Conservation (phyloP, 2,888 invertebrate species). For the Onchidella celtica region DNA sequence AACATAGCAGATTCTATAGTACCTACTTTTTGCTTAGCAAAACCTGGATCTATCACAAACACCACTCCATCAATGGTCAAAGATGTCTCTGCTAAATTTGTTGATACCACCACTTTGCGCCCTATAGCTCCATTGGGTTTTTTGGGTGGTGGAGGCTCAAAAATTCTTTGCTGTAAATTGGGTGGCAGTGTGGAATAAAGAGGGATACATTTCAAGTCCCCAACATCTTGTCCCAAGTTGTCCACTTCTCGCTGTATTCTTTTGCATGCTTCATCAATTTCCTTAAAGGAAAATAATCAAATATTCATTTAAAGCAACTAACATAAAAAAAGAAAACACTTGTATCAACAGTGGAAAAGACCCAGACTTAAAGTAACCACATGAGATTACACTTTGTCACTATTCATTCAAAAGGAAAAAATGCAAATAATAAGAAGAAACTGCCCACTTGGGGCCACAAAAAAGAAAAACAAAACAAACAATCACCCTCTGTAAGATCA, state of each 20-base stretch:
- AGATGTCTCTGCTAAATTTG: constrained; percentile 99
- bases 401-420: too few relatives aligned
- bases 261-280: constrained; percentile 99
- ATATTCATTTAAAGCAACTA: too few relatives aligned
- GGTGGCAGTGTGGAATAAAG: constrained; percentile 99
- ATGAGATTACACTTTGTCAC: too few relatives aligned
- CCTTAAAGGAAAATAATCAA: constrained; percentile 83
- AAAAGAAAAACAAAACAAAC: too few relatives aligned
- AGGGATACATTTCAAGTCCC: constrained; percentile 98
- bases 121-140: constrained; percentile 94
- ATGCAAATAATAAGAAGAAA: too few relatives aligned
- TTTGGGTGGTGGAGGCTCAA: constrained; percentile 96
- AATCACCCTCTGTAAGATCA: too few relatives aligned
- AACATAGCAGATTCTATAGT: too few relatives aligned
- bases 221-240: constrained; percentile 96
- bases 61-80: constrained; percentile 99
- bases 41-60: constrained; percentile 99
- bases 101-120: constrained; percentile 96
- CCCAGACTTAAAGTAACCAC: too few relatives aligned
- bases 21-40: constrained; percentile 97
- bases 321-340: too few relatives aligned
- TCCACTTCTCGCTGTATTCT: constrained; percentile 97
- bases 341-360: too few relatives aligned
- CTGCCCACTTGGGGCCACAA: too few relatives aligned
- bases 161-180: constrained; percentile 97